Evolutionary conservation across 1,140 invertebrate species (phyloP), one percentile per base, ranked within the genome.

Genomic region (Conopomorpha cramerella): DNA sequence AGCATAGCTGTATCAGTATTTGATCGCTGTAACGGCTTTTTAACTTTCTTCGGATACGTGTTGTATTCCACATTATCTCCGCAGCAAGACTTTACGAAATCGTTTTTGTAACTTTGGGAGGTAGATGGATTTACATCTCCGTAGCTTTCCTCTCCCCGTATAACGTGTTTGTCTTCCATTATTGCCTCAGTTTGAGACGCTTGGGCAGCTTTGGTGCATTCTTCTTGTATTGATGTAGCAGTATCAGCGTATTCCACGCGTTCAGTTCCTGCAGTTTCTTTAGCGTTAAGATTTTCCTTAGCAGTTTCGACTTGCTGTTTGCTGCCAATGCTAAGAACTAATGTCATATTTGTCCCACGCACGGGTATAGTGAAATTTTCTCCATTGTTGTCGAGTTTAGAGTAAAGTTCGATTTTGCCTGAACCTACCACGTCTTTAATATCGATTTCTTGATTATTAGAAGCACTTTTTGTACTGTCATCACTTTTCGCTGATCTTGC

Each of bases 291-390:
- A 32, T 23, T 36, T 13, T 14, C 18, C 16, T 34, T 38, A 43
- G 25, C 30, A 34, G 16, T 15, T 7, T 33, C 31, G 28, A 6
- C 2, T 23, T 34, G 29, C 16, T 15, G 14, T 17, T 38, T 40
- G 8, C 48, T 36, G n/a, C 52, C 62, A 30, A 71, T 49, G 37
- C 51, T 63, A 1, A 68, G 57, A 41, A 56, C 61, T 23, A 73
- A 44, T n/a, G 49, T 68, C 65, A 73, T 73, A 38, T 68, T 71
- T 17, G 66, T 71, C 8, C 64, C 66, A 32, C 60, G 46, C 41
- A 71, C 68, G 13, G 66, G 68, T 35, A 68, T 65, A 16, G 50
- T 55, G 42, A 55, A 63, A 33, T 61, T 55, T 14, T 49, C 48
- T 15, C 30, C 8, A n/a, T n/a, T 8, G 15, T 8, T 34, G 14